Evolutionary conservation across 2,113 vertebrate species (phyloP).

Genomic region (Sinocyclocheilus anshuiensis): DNA sequence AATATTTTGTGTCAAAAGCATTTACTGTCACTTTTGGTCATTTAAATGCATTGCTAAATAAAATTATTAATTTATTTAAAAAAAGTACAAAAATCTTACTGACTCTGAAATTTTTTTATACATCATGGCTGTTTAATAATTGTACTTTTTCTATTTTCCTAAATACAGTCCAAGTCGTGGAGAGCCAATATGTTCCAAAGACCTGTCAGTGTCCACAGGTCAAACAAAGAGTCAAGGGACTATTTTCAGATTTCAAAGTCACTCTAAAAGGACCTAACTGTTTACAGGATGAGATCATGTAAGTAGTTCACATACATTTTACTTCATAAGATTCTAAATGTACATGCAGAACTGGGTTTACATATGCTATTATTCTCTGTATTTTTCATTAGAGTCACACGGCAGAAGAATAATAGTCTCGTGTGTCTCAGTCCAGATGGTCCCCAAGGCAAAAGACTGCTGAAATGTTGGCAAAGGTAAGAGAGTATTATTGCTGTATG

Average conservation of each 20-base stretch:
- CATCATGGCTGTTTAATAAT: neutral
- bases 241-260: constrained; percentile 61
- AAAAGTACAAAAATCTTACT: neutral
- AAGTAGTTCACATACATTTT: constrained; percentile 49
- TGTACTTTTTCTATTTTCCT: neutral
- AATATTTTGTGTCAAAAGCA: too few relatives aligned
- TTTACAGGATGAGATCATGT: constrained; percentile 71
- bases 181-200: constrained; percentile 64
- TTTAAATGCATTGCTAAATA: neutral
- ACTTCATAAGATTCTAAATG: neutral
- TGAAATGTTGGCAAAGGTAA: constrained; percentile 75
- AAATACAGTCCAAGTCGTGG: constrained; percentile 58
- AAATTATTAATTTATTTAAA: neutral
- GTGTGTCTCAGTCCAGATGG: constrained; percentile 71
- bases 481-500: neutral
- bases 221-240: constrained; percentile 43
- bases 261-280: constrained; percentile 62
- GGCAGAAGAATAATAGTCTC: constrained; percentile 20
- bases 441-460: constrained; percentile 64
- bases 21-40: neutral
- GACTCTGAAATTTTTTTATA: neutral
- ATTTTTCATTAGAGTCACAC: constrained; percentile 68
- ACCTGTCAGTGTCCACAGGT: constrained; percentile 69
- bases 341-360: neutral
- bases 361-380: constrained; percentile 45